Conservation (phyloP, 2,888 invertebrate genomes). For the Nudaria mundana region DNA sequence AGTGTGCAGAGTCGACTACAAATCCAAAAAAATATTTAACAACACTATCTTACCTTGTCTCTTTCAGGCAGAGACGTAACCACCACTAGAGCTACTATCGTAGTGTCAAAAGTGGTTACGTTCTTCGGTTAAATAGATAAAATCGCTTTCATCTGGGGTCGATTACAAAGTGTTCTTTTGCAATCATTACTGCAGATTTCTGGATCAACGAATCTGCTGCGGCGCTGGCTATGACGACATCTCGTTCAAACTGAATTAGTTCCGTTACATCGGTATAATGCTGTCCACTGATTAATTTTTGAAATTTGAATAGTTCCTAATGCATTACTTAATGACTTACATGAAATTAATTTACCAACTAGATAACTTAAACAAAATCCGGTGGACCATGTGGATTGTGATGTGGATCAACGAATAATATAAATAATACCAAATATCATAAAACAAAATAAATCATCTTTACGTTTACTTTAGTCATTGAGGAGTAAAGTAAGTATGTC, state of each 20-base stretch:
- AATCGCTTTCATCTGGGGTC: conserved; percentile 66
- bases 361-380: too few species aligned
- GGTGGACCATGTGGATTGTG: too few species aligned
- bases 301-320: conserved; percentile 1
- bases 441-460: too few species aligned
- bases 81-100: conserved; percentile 45
- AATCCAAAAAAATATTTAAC: too few species aligned
- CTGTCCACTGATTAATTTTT: conserved; percentile 33
- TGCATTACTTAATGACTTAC: conserved; percentile 2
- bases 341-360: neutral
- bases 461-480: too few species aligned
- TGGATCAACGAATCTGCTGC: conserved; percentile 71
- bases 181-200: conserved; percentile 75
- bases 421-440: too few species aligned
- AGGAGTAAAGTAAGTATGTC: too few species aligned
- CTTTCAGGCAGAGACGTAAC: conserved; percentile 39
- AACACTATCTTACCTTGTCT: conserved; percentile 22
- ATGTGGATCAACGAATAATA: too few species aligned
- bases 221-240: conserved; percentile 65
- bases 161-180: conserved; percentile 73
- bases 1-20: too few species aligned
- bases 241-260: conserved; percentile 64
- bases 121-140: conserved; percentile 75
- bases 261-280: conserved; percentile 47
- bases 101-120: conserved; percentile 65